These are phyloP conservation scores for Drosophila repletoides DNA, from an alignment of 1,140 invertebrate species.

Conservation along the genomic window DNA sequence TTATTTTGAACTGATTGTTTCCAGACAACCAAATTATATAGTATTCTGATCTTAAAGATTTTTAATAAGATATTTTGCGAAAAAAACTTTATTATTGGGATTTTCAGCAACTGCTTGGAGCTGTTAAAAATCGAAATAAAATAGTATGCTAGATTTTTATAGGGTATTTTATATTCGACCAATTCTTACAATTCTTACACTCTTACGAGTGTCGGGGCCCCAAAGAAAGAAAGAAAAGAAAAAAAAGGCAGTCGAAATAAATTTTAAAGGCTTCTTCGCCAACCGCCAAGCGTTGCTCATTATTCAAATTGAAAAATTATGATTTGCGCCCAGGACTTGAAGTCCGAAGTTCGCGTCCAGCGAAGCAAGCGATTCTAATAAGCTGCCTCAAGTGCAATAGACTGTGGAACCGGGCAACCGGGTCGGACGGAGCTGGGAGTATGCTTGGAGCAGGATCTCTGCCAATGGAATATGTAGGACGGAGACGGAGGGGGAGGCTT, in stretches of 20 bases:
- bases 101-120: no score
- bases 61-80: no score
- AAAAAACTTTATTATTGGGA: no score
- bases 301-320: conserved; percentile 81
- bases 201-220: neutral
- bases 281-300: conserved; percentile 58
- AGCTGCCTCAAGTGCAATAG: conserved; percentile 70
- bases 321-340: conserved; percentile 61
- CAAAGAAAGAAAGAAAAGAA: conserved; percentile 25
- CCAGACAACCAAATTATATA: no score
- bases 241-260: conserved; percentile 63
- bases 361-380: conserved; percentile 65
- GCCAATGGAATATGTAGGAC: no score
- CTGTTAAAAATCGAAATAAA: no score
- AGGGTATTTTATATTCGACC: neutral
- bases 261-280: conserved; percentile 69
- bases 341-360: conserved; percentile 47
- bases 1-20: no score
- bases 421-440: neutral
- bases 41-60: no score
- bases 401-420: neutral
- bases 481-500: conserved; percentile 26
- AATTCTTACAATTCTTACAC: neutral
- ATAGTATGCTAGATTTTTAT: neutral
- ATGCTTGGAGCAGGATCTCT: neutral